phyloP scores from a whole-genome alignment of 2,888 invertebrate species.

The Drosophila quasianomalipes region DNA sequence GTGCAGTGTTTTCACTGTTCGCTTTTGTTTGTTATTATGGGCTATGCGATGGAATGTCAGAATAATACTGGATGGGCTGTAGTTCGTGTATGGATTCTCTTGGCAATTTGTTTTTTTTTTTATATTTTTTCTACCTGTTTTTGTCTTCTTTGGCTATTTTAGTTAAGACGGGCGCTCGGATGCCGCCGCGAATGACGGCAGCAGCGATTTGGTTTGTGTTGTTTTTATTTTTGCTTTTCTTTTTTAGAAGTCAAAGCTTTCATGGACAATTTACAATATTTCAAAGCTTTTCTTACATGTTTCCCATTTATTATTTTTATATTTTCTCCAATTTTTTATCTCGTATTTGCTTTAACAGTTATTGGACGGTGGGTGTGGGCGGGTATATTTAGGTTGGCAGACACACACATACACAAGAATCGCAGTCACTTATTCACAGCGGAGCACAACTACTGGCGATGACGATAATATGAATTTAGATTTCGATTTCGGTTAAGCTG shows the following conservation, averaged over 20 bases:
- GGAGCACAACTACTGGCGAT: conserved; percentile 35
- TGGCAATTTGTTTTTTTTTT: conserved; percentile 2
- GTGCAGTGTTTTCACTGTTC: neutral
- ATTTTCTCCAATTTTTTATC: neutral
- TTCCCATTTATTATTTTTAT: neutral
- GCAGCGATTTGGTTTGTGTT: conserved; percentile 16
- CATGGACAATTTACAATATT: conserved; percentile 7
- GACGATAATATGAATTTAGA: conserved; percentile 45
- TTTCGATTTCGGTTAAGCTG: conserved; percentile 24
- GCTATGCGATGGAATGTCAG: conserved; percentile 15
- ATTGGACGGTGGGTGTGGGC: conserved; percentile 54
- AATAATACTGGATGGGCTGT: conserved; percentile 19
- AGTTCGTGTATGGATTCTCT: conserved; percentile 14
- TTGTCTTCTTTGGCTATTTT: conserved; percentile 35
- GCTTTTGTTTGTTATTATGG: conserved; percentile 12
- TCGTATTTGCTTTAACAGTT: conserved; percentile 21
- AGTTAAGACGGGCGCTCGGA: conserved; percentile 31
- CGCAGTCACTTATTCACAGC: conserved; percentile 40
- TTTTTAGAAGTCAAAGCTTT: conserved; percentile 22
- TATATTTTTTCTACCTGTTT: neutral
- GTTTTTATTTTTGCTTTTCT: neutral
- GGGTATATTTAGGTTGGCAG: conserved; percentile 35
- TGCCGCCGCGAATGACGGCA: conserved; percentile 37
- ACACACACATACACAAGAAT: conserved; percentile 18
- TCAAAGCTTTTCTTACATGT: neutral